Evolutionary conservation across 2,113 vertebrate species (phyloP).

Genomic region (Parotia lawesii): DNA sequence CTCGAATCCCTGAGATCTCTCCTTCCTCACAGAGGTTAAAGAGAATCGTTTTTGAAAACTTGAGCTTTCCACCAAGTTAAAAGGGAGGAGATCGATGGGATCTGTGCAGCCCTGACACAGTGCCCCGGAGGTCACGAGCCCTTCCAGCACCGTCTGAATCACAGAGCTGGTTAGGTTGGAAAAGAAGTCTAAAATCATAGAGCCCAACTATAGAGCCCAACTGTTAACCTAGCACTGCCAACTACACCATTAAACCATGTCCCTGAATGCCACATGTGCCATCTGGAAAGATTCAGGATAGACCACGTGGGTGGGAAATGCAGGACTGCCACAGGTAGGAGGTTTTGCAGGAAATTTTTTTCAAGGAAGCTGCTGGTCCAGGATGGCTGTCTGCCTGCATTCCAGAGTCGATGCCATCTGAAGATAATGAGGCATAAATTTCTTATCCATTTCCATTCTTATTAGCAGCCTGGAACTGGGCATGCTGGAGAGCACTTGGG

Average conservation of each 20-base stretch:
- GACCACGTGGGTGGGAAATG: neutral
- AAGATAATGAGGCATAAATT: neutral
- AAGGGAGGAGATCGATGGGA: constrained; percentile 24
- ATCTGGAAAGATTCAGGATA: neutral
- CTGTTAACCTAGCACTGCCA: neutral
- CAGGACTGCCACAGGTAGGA: neutral
- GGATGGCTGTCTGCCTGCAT: neutral
- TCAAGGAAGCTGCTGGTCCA: neutral
- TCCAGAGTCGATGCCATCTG: neutral
- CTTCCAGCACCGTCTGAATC: neutral
- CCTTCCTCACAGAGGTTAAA: constrained; percentile 19
- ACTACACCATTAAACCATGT: neutral
- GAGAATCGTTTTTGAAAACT: neutral
- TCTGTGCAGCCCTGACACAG: neutral
- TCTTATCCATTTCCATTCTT: neutral
- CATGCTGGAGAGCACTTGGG: neutral
- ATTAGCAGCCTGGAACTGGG: neutral
- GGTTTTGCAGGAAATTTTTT: neutral
- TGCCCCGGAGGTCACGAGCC: neutral
- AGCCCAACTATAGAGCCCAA: neutral
- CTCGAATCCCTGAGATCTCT: neutral
- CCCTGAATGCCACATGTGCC: neutral
- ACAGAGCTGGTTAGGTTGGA: neutral
- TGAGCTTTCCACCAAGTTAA: neutral
- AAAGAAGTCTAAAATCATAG: neutral